phyloP scores from a whole-genome alignment of 2,797 vertebrate genomes.

The Cossypha polioptera region DNA sequence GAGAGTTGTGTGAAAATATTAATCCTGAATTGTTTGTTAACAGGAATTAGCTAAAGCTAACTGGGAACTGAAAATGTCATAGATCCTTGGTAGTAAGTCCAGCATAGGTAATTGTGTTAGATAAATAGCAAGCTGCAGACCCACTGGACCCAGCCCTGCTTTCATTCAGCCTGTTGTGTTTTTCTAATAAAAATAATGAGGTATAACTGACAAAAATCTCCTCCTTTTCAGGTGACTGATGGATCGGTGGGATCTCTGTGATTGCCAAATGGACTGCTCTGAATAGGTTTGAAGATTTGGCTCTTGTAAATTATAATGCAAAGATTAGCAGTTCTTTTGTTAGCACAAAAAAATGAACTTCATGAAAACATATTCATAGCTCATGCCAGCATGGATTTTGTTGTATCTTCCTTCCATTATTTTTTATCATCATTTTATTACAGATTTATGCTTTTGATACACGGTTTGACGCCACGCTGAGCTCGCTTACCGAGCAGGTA shows the following conservation, averaged over 20 bases:
- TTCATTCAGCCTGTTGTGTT: neutral
- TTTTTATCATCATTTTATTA: slow-evolving; percentile 61
- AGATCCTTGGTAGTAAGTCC: neutral
- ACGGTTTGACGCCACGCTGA: neutral
- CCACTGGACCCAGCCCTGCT: neutral
- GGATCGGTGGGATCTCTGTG: neutral
- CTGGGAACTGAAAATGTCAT: neutral
- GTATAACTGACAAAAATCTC: neutral
- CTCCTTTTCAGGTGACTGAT: slow-evolving; percentile 70
- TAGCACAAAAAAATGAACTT: slow-evolving; percentile 47
- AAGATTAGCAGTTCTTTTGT: slow-evolving; percentile 64
- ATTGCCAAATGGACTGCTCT: slow-evolving; percentile 47
- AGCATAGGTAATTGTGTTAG: neutral
- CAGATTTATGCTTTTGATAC: slow-evolving; percentile 1
- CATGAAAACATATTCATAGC: slow-evolving; percentile 58
- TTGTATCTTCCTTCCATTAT: slow-evolving; percentile 63
- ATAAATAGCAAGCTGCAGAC: neutral
- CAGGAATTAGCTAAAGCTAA: neutral
- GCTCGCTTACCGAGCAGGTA: neutral
- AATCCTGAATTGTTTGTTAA: neutral
- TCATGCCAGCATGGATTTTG: slow-evolving; percentile 19
- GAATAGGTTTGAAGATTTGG: slow-evolving; percentile 78
- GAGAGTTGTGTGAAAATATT: neutral
- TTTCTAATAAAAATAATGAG: neutral
- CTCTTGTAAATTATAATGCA: slow-evolving; percentile 67